Conservation (phyloP, 2,888 invertebrate species). For the Hemithea aestivaria region DNA sequence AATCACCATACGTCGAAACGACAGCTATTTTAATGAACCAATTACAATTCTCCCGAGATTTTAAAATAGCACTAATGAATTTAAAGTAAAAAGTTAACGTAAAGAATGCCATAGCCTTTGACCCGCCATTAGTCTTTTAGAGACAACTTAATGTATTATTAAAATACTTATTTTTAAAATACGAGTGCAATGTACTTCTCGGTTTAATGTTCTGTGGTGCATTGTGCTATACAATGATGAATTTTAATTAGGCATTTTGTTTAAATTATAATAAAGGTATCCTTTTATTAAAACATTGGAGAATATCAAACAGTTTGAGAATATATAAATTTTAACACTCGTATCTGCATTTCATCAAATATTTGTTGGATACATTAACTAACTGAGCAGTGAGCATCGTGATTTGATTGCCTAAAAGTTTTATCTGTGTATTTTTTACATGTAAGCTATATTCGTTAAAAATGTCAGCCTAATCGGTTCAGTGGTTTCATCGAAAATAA, state of each 20-base stretch:
- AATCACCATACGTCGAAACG: slow-evolving; percentile 63
- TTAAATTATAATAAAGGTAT: slow-evolving; percentile 6
- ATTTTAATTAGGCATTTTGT: slow-evolving; percentile 12
- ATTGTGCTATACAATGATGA: slow-evolving; percentile 13
- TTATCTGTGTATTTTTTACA: too few species aligned
- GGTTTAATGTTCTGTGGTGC: slow-evolving; percentile 11
- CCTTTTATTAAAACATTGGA: neutral
- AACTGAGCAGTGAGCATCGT: too few species aligned
- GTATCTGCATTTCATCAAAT: too few species aligned
- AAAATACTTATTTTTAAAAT: neutral
- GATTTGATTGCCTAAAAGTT: too few species aligned
- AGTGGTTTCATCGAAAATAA: too few species aligned
- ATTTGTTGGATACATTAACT: too few species aligned
- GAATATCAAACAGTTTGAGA: slow-evolving; percentile 1
- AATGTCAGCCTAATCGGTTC: too few species aligned
- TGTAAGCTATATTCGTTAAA: too few species aligned
- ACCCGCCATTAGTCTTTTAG: slow-evolving; percentile 26
- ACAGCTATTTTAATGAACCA: slow-evolving; percentile 72
- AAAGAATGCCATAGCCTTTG: slow-evolving; percentile 45
- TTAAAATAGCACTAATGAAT: slow-evolving; percentile 50
- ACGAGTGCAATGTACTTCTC: slow-evolving; percentile 11
- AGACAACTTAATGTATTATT: slow-evolving; percentile 1
- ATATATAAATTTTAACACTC: too few species aligned
- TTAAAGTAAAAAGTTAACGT: slow-evolving; percentile 42
- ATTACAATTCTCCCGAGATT: slow-evolving; percentile 57